phyloP scores from a whole-genome alignment of 2,888 invertebrate species.

The Rhingia campestris region DNA sequence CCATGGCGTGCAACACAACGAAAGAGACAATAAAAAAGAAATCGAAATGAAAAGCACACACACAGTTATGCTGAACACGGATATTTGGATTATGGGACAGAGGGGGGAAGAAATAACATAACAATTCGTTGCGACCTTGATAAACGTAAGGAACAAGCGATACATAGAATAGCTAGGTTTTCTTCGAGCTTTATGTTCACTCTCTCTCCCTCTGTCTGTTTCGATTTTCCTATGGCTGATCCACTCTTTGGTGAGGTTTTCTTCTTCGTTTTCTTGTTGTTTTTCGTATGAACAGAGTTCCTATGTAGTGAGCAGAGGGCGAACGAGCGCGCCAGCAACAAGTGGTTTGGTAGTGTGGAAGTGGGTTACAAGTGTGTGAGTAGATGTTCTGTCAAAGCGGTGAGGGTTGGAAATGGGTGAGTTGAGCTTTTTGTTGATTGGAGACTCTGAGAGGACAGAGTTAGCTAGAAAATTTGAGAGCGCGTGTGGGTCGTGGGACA shows the following conservation, averaged over 20 bases:
- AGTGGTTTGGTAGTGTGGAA: conserved; percentile 45
- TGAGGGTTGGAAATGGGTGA: not conserved
- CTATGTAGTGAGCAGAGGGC: conserved; percentile 25
- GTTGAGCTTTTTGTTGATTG: conserved; percentile 33
- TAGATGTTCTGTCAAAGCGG: not conserved
- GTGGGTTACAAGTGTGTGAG: conserved; percentile 39
- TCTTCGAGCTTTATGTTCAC: conserved; percentile 39
- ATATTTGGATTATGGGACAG: conserved; percentile 30
- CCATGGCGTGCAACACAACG: conserved; percentile 1
- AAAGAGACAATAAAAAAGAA: conserved; percentile 55
- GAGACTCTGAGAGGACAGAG: conserved; percentile 41
- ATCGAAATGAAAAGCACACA: conserved; percentile 54
- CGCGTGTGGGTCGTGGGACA: conserved; percentile 9
- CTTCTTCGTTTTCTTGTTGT: conserved; percentile 2
- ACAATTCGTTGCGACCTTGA: conserved; percentile 72
- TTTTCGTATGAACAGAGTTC: not conserved
- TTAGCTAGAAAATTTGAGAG: not conserved
- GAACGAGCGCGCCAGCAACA: conserved; percentile 60
- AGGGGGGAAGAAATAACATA: conserved; percentile 67
- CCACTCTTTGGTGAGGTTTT: conserved; percentile 34
- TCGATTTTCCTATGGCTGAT: conserved; percentile 55
- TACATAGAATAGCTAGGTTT: conserved; percentile 70
- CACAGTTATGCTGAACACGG: conserved; percentile 32
- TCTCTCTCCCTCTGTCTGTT: conserved; percentile 43
- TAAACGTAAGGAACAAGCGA: conserved; percentile 71